A percentile compares a stretch with the other conserved stretches of the same genome.
Conservation (phyloP, 2,888 invertebrate species). For the Eustalomyia histrio region DNA sequence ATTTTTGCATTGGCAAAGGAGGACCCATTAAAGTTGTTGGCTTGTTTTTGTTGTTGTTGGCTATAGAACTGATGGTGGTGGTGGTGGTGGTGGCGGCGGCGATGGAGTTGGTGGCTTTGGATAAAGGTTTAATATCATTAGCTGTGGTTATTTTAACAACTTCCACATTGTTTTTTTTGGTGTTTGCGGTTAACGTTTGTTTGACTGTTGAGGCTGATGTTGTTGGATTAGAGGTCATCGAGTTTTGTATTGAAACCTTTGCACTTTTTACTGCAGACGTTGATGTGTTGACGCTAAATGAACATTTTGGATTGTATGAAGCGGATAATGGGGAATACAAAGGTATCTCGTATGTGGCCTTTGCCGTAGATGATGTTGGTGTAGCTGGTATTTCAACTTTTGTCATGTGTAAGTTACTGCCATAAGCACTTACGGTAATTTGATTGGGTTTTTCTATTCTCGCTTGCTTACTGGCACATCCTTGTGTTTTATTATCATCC, state of each 20-base stretch:
- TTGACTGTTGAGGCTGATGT: conserved; percentile 62
- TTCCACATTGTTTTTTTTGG: conserved; percentile 27
- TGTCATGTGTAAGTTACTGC: conserved; percentile 53
- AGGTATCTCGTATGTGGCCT: conserved; percentile 68
- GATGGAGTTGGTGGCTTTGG: conserved; percentile 56
- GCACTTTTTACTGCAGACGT: conserved; percentile 39
- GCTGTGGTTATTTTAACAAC: conserved; percentile 33
- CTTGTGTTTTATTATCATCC: conserved; percentile 71
- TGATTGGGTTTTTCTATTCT: conserved; percentile 69
- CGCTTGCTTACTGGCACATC: conserved; percentile 70
- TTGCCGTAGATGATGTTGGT: conserved; percentile 55
- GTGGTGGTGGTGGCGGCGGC: conserved; percentile 57
- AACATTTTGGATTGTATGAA: conserved; percentile 69
- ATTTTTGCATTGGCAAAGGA: conserved; percentile 81
- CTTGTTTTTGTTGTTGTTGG: conserved; percentile 57
- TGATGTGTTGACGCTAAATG: conserved; percentile 52
- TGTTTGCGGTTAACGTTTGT: conserved; percentile 66
- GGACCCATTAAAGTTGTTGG: conserved; percentile 80
- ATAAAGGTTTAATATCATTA: conserved; percentile 35
- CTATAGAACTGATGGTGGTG: conserved; percentile 61
- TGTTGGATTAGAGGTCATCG: conserved; percentile 74
- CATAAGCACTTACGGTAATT: conserved; percentile 61
- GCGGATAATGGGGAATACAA: conserved; percentile 71
- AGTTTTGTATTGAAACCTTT: conserved; percentile 71
- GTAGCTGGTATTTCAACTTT: conserved; percentile 61